These are phyloP conservation scores for Hybognathus amarus DNA, from an alignment of 2,797 vertebrate species.

Conservation along the genomic window DNA sequence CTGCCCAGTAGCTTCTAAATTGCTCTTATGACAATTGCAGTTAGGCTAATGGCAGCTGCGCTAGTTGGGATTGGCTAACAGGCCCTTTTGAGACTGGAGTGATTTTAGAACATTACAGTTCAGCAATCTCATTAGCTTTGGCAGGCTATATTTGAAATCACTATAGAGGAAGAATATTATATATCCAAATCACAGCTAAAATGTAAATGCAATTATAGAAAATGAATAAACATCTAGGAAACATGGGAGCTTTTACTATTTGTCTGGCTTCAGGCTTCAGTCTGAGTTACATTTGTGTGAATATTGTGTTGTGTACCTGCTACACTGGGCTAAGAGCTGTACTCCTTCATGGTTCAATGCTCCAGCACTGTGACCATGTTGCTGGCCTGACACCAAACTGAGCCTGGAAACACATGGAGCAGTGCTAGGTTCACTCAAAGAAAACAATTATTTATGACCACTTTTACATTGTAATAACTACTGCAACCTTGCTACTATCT, in stretches of 20 bases:
- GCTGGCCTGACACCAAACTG: conserved; percentile 88
- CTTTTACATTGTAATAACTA: conserved; percentile 10
- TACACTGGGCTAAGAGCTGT: conserved; percentile 94
- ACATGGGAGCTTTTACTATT: not conserved
- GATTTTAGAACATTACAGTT: conserved; percentile 55
- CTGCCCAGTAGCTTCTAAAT: not conserved
- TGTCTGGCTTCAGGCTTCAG: not conserved
- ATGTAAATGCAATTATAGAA: not conserved
- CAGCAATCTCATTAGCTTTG: conserved; percentile 40
- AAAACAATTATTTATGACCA: not conserved
- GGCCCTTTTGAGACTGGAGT: conserved; percentile 55
- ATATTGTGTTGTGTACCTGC: conserved; percentile 65
- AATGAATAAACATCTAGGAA: not conserved
- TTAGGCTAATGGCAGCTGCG: conserved; percentile 69
- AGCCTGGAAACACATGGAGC: conserved; percentile 69
- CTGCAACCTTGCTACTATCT: not conserved
- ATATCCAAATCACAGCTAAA: not conserved
- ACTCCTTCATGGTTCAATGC: conserved; percentile 91
- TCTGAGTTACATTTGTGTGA: not conserved
- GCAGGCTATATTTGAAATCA: too few species aligned
- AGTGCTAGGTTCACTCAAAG: not conserved
- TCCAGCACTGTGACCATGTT: conserved; percentile 94
- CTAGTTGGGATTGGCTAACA: conserved; percentile 57
- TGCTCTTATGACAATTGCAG: conserved; percentile 33
- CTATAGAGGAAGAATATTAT: not conserved